Base-by-base conservation (phyloP, 2,797 vertebrate species). In the Pipistrellus nathusii region DNA sequence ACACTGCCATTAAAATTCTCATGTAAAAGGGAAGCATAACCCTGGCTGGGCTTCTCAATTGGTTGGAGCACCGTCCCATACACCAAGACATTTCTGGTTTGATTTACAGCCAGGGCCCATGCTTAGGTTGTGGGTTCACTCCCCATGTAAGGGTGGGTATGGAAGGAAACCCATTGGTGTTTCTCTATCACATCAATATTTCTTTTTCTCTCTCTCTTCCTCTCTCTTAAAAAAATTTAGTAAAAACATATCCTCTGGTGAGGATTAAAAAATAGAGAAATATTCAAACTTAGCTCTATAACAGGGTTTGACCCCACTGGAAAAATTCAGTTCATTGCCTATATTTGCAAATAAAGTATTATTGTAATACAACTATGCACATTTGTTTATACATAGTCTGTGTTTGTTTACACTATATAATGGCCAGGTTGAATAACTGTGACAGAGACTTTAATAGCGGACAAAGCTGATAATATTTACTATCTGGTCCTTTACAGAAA, bases 391-490 rank as follows among this genome's bases (percentile, higher is more conserved):
- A 62, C 25, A 14, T 59, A 27, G 21, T 64, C 59, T 62, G 2
- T 25, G 9, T 75, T 15, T 12, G 5, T 81, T 76, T 91, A 23
- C 38, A 30, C 53, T 78, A 5, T 84, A 0, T 57, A 57, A 64
- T n/a, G 23, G 44, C 68, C 8, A 5, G 64, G 13, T 80, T 81
- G 46, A 81, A 13, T 38, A 59, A 51, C 85, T 66, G 23, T 81
- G 53, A 46, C 53, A 71, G 21, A 64, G 6, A 92, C 23, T 32
- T 1, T 38, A 23, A 20, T 17, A 57, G 30, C 8, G 6, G 5
- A 30, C 78, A 93, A 57, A 81, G 41, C 46, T 66, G n/a, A 8
- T 92, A 53, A 73, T 82, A 78, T 69, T 86, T 93, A 66, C 25
- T 88, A 0, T 86, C 20, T 82, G n/a, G 25, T 35, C 44, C 18